Base-by-base conservation (phyloP, 2,113 vertebrate genomes). In the Calidris pygmaea region DNA sequence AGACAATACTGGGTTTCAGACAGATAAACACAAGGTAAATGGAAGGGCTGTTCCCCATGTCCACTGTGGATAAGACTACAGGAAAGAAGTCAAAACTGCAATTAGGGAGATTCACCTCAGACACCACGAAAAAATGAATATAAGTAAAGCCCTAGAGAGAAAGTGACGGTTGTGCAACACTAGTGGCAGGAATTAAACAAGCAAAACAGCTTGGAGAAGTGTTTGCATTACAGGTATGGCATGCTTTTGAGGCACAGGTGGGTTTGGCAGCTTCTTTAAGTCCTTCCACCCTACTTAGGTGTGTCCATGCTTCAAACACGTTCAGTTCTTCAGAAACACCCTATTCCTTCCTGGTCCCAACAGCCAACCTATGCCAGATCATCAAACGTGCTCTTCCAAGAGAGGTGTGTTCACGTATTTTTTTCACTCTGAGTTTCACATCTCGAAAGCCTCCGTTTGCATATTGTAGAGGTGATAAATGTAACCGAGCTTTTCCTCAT, bases 81-180 rank as follows among this genome's bases (percentile, higher is more conserved):
- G 20, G 3, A 27, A 74, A 66, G 50, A 71, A 53, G 7, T n/a
- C 37, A 87, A 75, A 84, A 59, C 12, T n/a, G 37, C 45, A 66
- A 3, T 55, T 30, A 43, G 6, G 39, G 17, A 87, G 23, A 75
- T 65, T 78, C 26, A 92, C 34, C 47, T 68, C 48, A 53, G 30
- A 74, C 5, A 55, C 5, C 30, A 41, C 0, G 1, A 74, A 62
- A 39, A 68, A 58, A 27, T 7, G 8, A 41, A 32, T 13, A 1
- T 23, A 56, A 84, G 18, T 26, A 35, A 89, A 81, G 26, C 13
- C 34, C 22, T 67, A 59, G 17, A 81, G 12, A 37, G 41, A 21
- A 86, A 23, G 23, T 4, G 53, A 20, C 70, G 43, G 34, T 55
- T 83, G 21, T 70, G 58, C 37, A 73, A 55, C 24, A 13, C 6